Evolutionary conservation across 2,113 vertebrate genomes (phyloP), one percentile per base, ranked within the genome.

Genomic region (Cervus canadensis): DNA sequence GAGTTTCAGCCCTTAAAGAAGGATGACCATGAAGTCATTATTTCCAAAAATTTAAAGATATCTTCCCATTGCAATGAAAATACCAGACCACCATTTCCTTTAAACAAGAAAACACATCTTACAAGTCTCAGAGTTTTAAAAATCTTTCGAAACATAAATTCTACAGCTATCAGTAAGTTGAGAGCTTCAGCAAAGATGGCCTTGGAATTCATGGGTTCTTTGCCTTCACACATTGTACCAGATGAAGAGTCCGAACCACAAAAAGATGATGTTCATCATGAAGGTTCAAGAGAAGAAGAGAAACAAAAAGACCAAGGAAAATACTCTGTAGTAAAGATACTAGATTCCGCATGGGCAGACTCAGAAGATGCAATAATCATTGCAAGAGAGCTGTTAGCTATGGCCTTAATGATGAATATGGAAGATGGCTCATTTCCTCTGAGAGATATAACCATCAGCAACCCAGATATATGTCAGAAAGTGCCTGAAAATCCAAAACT

Each of bases 241-340:
- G 99, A 99, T 94, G 99, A 99, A 0, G 99, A 99, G 21, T 99
- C 99, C 16, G 99, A 99, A 97, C 95, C 92, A 98, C 99, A 99
- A 96, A 99, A 99, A 74, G 97, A 97, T 94, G 99, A 98, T 40
- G 99, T 97, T 48, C 36, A 99, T 54, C 99, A 97, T 98, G 98
- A 98, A 92, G 5, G 98, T 97, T 91, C 96, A 93, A 54, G n/a
- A 8, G 15, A 98, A 98, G 83, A 99, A 98, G 85, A 94, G 62
- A 84, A 98, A 5, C 96, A 95, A 91, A 97, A 98, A 85, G 93
- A 97, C 10, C 57, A 62, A 6, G 97, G 95, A 78, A 98, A 99
- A 98, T 33, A 43, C 95, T 95, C 96, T 74, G 97, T 98, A 96
- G 78, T 23, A 93, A 98, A 83, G 91, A 97, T 79, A 96, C 86